Conservation (phyloP, 2,797 vertebrate genomes). For the Dendrocincla tyrannina region DNA sequence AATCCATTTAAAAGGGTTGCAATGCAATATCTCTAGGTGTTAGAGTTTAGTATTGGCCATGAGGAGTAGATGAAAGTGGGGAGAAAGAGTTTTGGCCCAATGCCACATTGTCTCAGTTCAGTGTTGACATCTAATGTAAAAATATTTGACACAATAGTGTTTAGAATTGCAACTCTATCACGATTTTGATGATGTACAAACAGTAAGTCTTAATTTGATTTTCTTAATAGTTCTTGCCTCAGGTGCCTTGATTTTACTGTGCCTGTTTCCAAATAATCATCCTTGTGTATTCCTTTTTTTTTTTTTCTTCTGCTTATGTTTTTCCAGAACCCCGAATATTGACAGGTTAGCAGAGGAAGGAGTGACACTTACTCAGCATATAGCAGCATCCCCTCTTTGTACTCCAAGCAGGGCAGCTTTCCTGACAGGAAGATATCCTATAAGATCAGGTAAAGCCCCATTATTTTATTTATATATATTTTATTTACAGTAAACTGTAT, state of each 20-base stretch:
- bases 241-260: neutral
- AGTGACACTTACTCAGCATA: constrained; percentile 76
- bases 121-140: neutral
- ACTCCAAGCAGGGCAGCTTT: constrained; percentile 81
- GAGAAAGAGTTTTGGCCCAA: neutral
- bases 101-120: neutral
- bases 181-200: neutral
- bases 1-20: neutral
- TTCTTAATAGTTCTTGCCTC: neutral
- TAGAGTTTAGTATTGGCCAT: neutral
- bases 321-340: constrained; percentile 79
- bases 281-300: neutral
- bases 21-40: neutral
- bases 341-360: constrained; percentile 74
- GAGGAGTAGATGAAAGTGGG: neutral
- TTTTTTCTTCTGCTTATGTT: neutral
- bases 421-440: constrained; percentile 77
- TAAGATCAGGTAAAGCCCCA: constrained; percentile 75
- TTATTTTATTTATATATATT: neutral
- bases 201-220: neutral
- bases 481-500: neutral
- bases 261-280: neutral
- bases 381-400: constrained; percentile 77
- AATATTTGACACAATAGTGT: neutral
- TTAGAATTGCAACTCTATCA: neutral